phyloP scores from a whole-genome alignment of 2,797 vertebrate genomes.

The Vespertilio murinus region DNA sequence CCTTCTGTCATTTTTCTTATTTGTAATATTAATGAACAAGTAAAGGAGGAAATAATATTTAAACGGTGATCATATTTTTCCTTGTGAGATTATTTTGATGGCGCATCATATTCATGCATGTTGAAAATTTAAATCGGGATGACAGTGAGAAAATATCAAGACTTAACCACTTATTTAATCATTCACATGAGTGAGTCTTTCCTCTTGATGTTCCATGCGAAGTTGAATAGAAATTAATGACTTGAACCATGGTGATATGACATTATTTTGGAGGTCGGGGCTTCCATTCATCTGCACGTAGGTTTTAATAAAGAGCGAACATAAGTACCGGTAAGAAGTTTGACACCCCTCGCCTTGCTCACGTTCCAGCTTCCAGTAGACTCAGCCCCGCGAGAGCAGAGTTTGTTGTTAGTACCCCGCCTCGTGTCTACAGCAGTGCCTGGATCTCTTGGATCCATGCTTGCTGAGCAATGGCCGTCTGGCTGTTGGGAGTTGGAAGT shows the following conservation, averaged over 20 bases:
- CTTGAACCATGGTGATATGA: neutral
- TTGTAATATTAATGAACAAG: neutral
- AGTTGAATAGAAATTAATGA: neutral
- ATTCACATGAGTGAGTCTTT: neutral
- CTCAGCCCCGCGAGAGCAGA: neutral
- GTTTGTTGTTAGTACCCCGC: neutral
- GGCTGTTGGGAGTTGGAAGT: neutral
- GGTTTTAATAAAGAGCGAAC: neutral
- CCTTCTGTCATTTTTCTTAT: neutral
- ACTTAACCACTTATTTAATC: neutral
- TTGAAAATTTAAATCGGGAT: neutral
- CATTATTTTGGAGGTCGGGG: neutral
- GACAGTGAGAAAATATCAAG: neutral
- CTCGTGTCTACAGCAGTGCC: neutral
- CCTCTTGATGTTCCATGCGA: neutral
- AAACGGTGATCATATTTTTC: neutral
- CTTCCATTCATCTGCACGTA: neutral
- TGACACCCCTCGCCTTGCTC: neutral
- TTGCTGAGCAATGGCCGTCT: neutral
- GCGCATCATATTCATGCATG: neutral
- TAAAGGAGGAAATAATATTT: neutral
- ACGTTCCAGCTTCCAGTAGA: neutral
- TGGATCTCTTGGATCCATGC: neutral
- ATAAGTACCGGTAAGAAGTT: neutral
- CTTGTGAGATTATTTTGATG: neutral